Evolutionary conservation across 2,113 vertebrate species (phyloP), one percentile per base, ranked within the genome.

Genomic region (Muntiacus reevesi): DNA sequence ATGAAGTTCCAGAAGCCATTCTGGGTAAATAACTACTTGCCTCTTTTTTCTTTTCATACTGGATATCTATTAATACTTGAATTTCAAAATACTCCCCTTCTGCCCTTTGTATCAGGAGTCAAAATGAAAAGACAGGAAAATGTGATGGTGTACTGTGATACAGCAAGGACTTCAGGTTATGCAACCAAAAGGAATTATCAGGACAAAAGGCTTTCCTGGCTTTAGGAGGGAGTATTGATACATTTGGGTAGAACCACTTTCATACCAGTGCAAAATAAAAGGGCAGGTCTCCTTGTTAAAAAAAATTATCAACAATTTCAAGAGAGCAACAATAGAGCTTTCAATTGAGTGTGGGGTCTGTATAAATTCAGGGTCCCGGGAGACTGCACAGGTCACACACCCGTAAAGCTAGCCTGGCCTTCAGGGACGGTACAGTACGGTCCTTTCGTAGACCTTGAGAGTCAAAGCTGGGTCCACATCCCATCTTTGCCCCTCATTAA

Each of bases 271-370:
- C 82, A 93, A 64, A 82, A 87, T 87, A 40, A 91, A 94, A 95
- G 52, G 57, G 15, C 8, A 40, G 36, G 36, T 21, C 4, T 11
- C 45, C 33, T 50, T 91, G 54, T 57, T 82, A 67, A 92, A 93
- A 97, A 86, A 97, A 86, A 94, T 21, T 71, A 71, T 33, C n/a
- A 83, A 76, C 90, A 79, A 60, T 91, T 86, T 91, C 86, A 89
- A 78, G 92, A 74, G 2, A 78, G 84, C 74, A 82, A 87, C 19
- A 95, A 90, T 1, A 25, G 33, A 76, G n/a, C 57, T 90, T 74
- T 64, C 79, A 95, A 33, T 12, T 36, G 71, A 84, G 21, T 45
- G 30, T 21, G 30, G 27, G 81, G 45, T 27, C 60, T 43, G 55
- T 92, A 62, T 87, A 54, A 71, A 30, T 1, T 16, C 27, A 89